phyloP scores from a whole-genome alignment of 2,888 invertebrate genomes.

The Eustalomyia histrio region DNA sequence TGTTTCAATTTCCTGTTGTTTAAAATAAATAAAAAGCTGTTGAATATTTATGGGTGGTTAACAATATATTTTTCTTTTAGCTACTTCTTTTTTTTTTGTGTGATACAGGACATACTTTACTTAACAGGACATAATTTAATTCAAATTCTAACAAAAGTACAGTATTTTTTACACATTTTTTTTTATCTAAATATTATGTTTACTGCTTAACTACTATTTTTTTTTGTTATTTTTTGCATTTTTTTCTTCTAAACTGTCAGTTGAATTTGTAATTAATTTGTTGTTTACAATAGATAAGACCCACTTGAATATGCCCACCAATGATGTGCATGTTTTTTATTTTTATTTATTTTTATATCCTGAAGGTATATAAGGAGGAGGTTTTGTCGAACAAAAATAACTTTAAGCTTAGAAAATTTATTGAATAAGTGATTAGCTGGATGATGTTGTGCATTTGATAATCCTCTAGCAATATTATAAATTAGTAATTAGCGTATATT shows the following conservation, averaged over 20 bases:
- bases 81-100: background rate
- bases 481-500: constrained; percentile 50
- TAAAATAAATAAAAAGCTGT: constrained; percentile 49
- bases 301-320: constrained; percentile 3
- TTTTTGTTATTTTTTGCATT: constrained; percentile 40
- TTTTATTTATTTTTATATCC: constrained; percentile 19
- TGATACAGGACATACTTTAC: background rate
- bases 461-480: constrained; percentile 25
- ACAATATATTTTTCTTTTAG: constrained; percentile 11
- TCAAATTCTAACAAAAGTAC: background rate
- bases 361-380: constrained; percentile 29
- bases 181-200: constrained; percentile 1
- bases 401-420: background rate
- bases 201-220: constrained; percentile 17
- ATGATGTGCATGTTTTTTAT: constrained; percentile 32
- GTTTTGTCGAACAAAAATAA: background rate
- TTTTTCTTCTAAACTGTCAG: constrained; percentile 21
- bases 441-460: constrained; percentile 4
- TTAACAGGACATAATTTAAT: background rate
- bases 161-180: constrained; percentile 2
- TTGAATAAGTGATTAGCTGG: constrained; percentile 1
- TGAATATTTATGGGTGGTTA: constrained; percentile 61
- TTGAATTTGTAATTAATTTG: constrained; percentile 64
- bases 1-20: constrained; percentile 71
- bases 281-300: constrained; percentile 39